Evolutionary conservation across 1,140 invertebrate species (phyloP).

Genomic region (Araneus ventricosus): DNA sequence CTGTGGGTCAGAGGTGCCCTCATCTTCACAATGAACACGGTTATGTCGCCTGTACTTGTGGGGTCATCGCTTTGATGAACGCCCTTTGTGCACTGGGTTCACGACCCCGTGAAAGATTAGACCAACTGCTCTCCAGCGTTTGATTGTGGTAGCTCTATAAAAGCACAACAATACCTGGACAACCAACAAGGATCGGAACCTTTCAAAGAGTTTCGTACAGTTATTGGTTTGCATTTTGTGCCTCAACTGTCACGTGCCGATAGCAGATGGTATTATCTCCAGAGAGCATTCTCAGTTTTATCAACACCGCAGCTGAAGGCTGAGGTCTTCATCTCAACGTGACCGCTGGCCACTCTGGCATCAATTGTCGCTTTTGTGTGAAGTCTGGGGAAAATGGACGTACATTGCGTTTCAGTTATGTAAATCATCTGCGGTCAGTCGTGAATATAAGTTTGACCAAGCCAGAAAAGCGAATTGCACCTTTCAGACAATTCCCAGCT

Average conservation of each 20-base stretch:
- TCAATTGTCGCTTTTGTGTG: background rate
- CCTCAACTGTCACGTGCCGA: background rate
- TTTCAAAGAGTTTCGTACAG: slow-evolving; percentile 30
- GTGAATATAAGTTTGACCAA: background rate
- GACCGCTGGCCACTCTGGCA: background rate
- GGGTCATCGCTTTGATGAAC: slow-evolving; percentile 53
- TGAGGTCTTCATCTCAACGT: background rate
- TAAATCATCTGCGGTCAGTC: background rate
- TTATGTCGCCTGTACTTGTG: slow-evolving; percentile 3
- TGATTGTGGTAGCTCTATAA: slow-evolving; percentile 47
- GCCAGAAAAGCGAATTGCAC: background rate
- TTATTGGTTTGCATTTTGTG: slow-evolving; percentile 38
- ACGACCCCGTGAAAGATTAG: slow-evolving; percentile 71
- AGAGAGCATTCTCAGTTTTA: background rate
- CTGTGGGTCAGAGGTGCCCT: slow-evolving; percentile 40
- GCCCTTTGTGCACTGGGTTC: slow-evolving; percentile 55
- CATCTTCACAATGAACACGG: slow-evolving; percentile 22
- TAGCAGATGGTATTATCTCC: slow-evolving; percentile 65
- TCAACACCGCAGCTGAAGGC: background rate
- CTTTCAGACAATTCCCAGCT: too few relatives aligned
- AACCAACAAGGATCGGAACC: slow-evolving; percentile 16
- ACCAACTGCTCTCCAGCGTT: slow-evolving; percentile 49
- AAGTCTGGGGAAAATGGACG: background rate
- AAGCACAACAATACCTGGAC: slow-evolving; percentile 60
- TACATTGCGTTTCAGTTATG: background rate